Evolutionary conservation across 2,113 vertebrate species (phyloP), one percentile per base, ranked within the genome.

Genomic region (Heterotilapia buettikoferi): DNA sequence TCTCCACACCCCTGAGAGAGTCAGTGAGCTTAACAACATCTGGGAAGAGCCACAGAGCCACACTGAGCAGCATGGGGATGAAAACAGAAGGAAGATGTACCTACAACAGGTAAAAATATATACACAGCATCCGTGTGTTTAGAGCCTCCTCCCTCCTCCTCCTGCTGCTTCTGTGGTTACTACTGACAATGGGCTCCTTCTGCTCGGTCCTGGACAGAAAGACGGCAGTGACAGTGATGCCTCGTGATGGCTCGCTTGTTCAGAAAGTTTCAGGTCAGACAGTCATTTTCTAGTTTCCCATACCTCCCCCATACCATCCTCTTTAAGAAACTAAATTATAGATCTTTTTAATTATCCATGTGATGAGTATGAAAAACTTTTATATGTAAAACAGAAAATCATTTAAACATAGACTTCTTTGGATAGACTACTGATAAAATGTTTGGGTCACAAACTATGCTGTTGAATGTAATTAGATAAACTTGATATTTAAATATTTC

Each of bases 161-260:
- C 57, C n/a, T 84, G 29, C 5, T 81, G 43, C 29, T 84, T 40
- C 33, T 52, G 13, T 6, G 33, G 8, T 14, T 47, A 43, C 19
- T 33, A 47, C 68, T 81, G n/a, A 80, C 33, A 11, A 93, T 93
- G 93, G 93, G 93, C 82, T 93, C 92, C 71, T 90, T 26, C 88
- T 93, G 92, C 79, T 89, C 88, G 3, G 56, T 38, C 80, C 83
- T 90, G 84, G 83, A 90, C 86, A 52, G 83, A 18, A 91, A 57
- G 86, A 90, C 43, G 21, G 24, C 63, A 2, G 83, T 90, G 78
- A 89, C 61, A 9, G 80, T 89, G 83, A 79, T 36, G 9, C 86
- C 93, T 43, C 29, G 11, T 9, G 80, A 83, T 56, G 83, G 91
- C 73, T 14, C 59, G 4, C 6, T 54, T 3, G 45, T 53, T 85